A percentile compares a stretch with the other conserved stretches of the same genome.
Conservation (phyloP, 2,797 vertebrate species). For the Stomatorhinus walkeri region DNA sequence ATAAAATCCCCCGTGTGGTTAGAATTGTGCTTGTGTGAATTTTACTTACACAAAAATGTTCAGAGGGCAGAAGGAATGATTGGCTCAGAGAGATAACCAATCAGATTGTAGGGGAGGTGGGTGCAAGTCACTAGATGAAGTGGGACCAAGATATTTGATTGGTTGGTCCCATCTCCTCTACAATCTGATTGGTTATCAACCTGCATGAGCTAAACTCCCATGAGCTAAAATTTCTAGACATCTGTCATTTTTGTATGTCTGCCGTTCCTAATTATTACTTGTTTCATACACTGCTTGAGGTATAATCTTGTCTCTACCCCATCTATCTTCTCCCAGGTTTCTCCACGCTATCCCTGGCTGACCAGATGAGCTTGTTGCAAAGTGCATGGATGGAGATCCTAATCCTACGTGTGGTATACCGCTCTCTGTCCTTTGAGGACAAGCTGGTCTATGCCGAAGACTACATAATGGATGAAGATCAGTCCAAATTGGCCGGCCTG, state of each 20-base stretch:
- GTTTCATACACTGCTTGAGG: background rate
- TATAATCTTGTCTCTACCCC: conserved; percentile 12
- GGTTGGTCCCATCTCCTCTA: background rate
- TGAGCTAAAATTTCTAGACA: background rate
- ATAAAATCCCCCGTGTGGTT: background rate
- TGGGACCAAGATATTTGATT: background rate
- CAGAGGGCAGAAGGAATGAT: background rate
- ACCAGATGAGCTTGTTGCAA: conserved; percentile 99
- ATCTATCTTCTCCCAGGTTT: conserved; percentile 66
- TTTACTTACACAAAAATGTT: background rate
- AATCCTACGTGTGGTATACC: conserved; percentile 94
- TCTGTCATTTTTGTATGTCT: background rate
- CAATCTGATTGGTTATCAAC: background rate
- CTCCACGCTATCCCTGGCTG: conserved; percentile 93
- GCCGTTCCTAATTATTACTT: background rate
- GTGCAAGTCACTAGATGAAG: background rate
- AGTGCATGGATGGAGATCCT: conserved; percentile 99
- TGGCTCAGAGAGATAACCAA: background rate
- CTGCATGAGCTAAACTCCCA: background rate
- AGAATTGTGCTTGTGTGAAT: background rate
- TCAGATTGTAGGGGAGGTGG: background rate
- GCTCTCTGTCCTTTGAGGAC: conserved; percentile 95
- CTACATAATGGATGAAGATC: conserved; percentile 99
- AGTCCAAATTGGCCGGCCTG: conserved; percentile 92
- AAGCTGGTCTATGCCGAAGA: conserved; percentile 98